These are phyloP conservation scores for Drosophila kanapiae DNA, from an alignment of 1,140 invertebrate genomes.

Conservation along the genomic window DNA sequence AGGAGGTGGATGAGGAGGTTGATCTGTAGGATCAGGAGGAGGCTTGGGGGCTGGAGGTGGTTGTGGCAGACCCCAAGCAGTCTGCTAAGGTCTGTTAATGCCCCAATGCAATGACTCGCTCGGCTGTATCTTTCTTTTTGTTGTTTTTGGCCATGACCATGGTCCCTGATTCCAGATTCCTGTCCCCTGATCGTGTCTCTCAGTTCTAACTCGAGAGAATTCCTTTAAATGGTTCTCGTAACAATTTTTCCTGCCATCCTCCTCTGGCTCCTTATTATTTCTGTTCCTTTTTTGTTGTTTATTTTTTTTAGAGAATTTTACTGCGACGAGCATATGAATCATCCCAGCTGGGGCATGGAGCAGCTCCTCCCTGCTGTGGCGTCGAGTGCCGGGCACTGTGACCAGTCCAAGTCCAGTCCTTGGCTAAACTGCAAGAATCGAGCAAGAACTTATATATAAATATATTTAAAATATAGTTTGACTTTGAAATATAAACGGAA, in stretches of 20 bases:
- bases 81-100: conserved; percentile 73
- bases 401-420: conserved; percentile 41
- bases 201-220: conserved; percentile 75
- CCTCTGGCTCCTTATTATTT: conserved; percentile 37
- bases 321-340: conserved; percentile 72
- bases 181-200: conserved; percentile 66
- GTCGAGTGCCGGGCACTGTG: conserved; percentile 58
- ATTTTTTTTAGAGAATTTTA: conserved; percentile 29
- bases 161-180: conserved; percentile 39
- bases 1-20: background rate
- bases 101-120: conserved; percentile 25
- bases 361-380: conserved; percentile 81
- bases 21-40: background rate
- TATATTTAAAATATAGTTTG: background rate
- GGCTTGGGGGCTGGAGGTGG: conserved; percentile 10
- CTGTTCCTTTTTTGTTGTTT: conserved; percentile 24
- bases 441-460: background rate
- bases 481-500: too few relatives aligned
- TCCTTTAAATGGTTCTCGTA: conserved; percentile 80
- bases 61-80: conserved; percentile 77
- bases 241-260: conserved; percentile 55
- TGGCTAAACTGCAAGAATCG: conserved; percentile 4
- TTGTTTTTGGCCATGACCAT: conserved; percentile 63
- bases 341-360: conserved; percentile 55
- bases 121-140: conserved; percentile 16